A percentile compares a stretch with the other conserved stretches of the same genome.
Evolutionary conservation across 2,797 vertebrate genomes (phyloP).

Genomic region (Chrysolophus pictus): DNA sequence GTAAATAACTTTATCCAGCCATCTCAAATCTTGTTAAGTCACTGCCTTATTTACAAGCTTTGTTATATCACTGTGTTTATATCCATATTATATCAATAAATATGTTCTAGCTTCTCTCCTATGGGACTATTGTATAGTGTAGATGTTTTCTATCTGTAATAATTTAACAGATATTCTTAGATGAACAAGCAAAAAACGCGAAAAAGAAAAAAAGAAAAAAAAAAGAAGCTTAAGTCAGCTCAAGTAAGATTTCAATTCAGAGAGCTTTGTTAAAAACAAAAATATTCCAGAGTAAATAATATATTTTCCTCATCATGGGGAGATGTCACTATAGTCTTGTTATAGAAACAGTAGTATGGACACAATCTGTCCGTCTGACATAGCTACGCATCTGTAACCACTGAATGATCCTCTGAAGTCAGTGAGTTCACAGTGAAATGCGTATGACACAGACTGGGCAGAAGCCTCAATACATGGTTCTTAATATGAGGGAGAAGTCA

Average conservation of each 20-base stretch:
- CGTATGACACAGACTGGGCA: not conserved
- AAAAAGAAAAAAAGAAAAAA: not conserved
- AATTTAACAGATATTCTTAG: too few species aligned
- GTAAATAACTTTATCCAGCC: too few species aligned
- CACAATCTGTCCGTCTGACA: not conserved
- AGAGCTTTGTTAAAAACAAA: not conserved
- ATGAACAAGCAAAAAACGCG: not conserved
- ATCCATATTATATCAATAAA: too few species aligned
- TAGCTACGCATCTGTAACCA: not conserved
- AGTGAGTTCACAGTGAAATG: fast-evolving
- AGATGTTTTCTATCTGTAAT: too few species aligned
- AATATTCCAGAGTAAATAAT: not conserved
- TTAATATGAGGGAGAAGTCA: not conserved
- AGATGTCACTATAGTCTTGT: not conserved
- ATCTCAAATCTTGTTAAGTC: too few species aligned
- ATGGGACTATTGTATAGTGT: too few species aligned
- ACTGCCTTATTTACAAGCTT: too few species aligned
- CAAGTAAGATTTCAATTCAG: not conserved
- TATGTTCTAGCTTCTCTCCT: too few species aligned
- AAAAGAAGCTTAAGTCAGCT: too few species aligned
- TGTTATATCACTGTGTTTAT: too few species aligned
- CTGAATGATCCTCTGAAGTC: not conserved
- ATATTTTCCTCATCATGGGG: not conserved
- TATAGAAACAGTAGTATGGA: not conserved
- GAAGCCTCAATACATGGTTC: fast-evolving